Percentiles rank a stretch among this genome's conserved stretches.
phyloP scores from a whole-genome alignment of 2,797 vertebrate genomes.

The Paratrypauchen microcephalus region DNA sequence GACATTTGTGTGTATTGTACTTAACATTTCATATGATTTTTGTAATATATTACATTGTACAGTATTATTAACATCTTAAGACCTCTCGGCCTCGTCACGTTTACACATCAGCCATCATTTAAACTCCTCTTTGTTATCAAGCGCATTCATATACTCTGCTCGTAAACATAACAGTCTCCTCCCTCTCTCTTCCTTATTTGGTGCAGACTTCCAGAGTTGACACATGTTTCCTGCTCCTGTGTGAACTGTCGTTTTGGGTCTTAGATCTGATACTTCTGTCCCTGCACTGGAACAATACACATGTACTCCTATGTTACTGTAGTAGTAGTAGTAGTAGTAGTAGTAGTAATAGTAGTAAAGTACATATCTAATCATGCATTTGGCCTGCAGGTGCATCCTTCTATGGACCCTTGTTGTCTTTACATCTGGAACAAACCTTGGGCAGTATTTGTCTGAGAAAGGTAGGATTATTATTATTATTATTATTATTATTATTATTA shows the following conservation, averaged over 20 bases:
- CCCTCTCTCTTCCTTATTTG: slow-evolving; percentile 13
- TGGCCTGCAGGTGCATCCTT: slow-evolving; percentile 44
- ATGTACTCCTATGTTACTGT: neutral
- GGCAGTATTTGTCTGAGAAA: slow-evolving; percentile 69
- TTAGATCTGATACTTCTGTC: slow-evolving; percentile 13
- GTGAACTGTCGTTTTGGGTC: slow-evolving; percentile 62
- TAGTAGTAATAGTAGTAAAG: neutral
- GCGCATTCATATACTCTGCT: neutral
- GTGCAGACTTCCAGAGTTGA: slow-evolving; percentile 44
- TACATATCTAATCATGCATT: slow-evolving; percentile 46
- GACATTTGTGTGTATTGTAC: neutral
- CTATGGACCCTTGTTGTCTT: slow-evolving; percentile 46
- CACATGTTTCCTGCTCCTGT: slow-evolving; percentile 72
- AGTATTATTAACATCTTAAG: neutral
- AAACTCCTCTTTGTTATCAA: neutral
- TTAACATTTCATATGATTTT: neutral
- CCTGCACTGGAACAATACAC: slow-evolving; percentile 1
- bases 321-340: too few species aligned
- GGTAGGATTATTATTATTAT: slow-evolving; percentile 59
- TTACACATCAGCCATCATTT: neutral
- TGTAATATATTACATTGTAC: too few species aligned
- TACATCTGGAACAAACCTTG: slow-evolving; percentile 18
- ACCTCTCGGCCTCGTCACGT: neutral
- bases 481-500: too few species aligned
- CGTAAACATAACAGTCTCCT: slow-evolving; percentile 5